Evolutionary conservation across 2,888 invertebrate species (phyloP), one percentile per base, ranked within the genome.

Genomic region (Beris morrisii): DNA sequence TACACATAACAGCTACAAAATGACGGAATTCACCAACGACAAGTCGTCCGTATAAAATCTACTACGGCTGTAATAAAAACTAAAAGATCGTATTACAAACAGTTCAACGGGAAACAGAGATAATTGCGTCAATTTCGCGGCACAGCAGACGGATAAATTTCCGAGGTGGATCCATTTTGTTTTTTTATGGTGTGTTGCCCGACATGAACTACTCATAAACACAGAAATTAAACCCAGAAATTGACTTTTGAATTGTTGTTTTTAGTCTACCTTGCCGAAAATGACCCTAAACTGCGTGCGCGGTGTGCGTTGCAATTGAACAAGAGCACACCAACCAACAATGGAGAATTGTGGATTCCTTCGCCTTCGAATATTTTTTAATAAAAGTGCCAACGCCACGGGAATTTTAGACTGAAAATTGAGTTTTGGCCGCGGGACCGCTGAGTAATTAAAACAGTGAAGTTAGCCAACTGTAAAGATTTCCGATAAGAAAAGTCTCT

Each of bases 381-480:
- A 48, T 54, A 43, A 43, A 64, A 54, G 54, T 64, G 46, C 54
- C 64, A 64, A 54, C 52, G 50, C 32, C 53, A 53, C 64, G 45
- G 44, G 54, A 53, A 54, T 45, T 31, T 48, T 6, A 52, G 13
- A 30, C 64, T 30, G 31, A 54, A 54, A 61, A 66, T 66, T 55
- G 32, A 61, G 66, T 66, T 53, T 48, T 48, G 46, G 52, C 54
- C 55, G 61, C 48, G 44, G 44, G 31, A 64, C 54, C 64, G 64
- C 54, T 45, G 45, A 64, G 66, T 73, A 73, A 74, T 74, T 74
- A 76, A 78, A 76, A 77, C 76, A 75, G 78, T 77, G 79, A 75
- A 77, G 73, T 76, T 79, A 79, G 76, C 79, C 78, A 79, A 78
- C 78, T 79, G 78, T 77, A 75, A 79, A 79, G 79, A 79, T 79